A percentile compares a stretch with the other conserved stretches of the same genome.
phyloP scores from a whole-genome alignment of 2,113 vertebrate species.

The Neoarius graeffei region DNA sequence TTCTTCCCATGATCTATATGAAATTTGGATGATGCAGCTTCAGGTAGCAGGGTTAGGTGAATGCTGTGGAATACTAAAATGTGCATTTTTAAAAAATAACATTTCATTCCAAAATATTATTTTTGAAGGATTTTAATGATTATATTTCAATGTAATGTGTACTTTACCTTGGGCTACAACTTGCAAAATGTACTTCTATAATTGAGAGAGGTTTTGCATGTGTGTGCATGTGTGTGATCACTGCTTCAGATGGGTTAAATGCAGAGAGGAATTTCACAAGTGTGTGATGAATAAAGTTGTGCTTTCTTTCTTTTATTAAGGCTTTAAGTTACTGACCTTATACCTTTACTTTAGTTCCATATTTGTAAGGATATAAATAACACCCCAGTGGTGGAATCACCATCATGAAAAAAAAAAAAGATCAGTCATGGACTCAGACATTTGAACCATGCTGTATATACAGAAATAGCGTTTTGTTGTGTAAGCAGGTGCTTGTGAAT shows the following conservation, averaged over 20 bases:
- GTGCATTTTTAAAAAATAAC: background rate
- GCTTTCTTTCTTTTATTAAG: background rate
- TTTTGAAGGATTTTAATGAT: background rate
- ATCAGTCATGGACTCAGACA: background rate
- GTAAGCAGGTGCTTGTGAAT: too few species aligned
- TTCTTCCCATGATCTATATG: background rate
- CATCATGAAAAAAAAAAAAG: background rate
- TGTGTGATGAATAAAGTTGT: too few species aligned
- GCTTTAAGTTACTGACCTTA: background rate
- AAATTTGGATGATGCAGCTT: background rate
- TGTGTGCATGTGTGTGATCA: too few species aligned
- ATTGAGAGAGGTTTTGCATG: too few species aligned
- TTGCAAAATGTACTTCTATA: background rate
- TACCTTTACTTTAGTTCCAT: background rate
- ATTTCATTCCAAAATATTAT: background rate
- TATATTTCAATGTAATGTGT: background rate
- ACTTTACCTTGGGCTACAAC: background rate
- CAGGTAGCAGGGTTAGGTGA: background rate
- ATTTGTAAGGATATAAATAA: background rate
- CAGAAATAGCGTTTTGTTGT: background rate
- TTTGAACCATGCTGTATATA: constrained; percentile 2
- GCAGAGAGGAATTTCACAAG: too few species aligned
- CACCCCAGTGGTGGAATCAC: background rate
- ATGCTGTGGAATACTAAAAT: background rate
- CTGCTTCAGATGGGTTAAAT: too few species aligned